Evolutionary conservation across 2,113 vertebrate genomes (phyloP), one percentile per base, ranked within the genome.

Genomic region (Plestiodon gilberti): DNA sequence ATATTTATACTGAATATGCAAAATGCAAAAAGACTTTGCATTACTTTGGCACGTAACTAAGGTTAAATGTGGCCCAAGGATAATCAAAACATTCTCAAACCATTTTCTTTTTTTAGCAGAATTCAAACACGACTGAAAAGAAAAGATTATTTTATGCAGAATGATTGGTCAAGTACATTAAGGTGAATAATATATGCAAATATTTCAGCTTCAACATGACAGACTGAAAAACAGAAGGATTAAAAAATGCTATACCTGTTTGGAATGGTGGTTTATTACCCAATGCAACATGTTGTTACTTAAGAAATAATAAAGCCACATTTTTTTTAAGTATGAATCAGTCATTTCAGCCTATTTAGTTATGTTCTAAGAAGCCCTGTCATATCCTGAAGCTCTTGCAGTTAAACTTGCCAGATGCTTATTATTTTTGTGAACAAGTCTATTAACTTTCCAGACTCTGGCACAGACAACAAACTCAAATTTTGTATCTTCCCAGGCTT

Each of bases 191-290:
- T 57, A 52, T 86, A 93, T 84, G 94, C 81, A 93, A 95, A 89
- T 90, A 89, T 81, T 85, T 85, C 84, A 67, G 52, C 90, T 92
- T 89, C 82, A 89, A 89, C 92, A 92, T 38, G 95, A 86, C 59
- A 95, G 55, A 81, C 84, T 90, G 93, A 93, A 94, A 70, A 78
- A 92, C 89, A 87, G 28, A 90, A 90, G 89, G 88, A 94, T 91
- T 92, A 67, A 81, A 90, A 89, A 91, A 94, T 95, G 83, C 85
- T 96, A 96, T 97, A 96, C 96, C 95, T 97, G 96, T 91, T 96
- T 93, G 79, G 94, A 95, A 95, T 95, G 93, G 93, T 96, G 95
- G 94, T 86, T 91, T 95, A 96, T 96, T 96, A 96, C 91, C 93
- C 92, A 94, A 91, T 91, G 92, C 94, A 96, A 96, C 90, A 93